Base-by-base conservation (phyloP, 2,797 vertebrate genomes). In the Molossus alvarezi region DNA sequence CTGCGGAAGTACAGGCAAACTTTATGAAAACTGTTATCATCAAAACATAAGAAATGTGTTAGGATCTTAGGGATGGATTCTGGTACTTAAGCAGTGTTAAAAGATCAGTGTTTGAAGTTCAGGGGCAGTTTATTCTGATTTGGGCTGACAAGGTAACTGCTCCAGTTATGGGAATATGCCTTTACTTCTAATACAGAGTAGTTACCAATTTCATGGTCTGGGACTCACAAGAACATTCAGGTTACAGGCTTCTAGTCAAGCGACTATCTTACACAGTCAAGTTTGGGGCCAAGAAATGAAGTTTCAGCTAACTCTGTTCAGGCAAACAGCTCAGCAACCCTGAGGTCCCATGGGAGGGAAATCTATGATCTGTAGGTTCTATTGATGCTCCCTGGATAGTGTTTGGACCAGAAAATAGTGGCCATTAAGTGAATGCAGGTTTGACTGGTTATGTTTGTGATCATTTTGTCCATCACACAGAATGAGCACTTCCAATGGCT, bases 261-360 rank as follows among this genome's bases (percentile, higher is more conserved):
- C 0, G 0, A 51, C 18, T 21, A 2, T 76, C 65, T 67, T 71
- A 17, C 0, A 53, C 4, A 10, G 9, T 91, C 65, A 23, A 13
- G 57, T 27, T 11, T 41, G 53, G 45, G 58, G 17, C 21, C 72
- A 85, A 45, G 41, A 76, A 79, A 76, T 75, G 45, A 82, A 62
- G 29, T 83, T 90, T 65, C 10, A 62, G 9, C 87, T 57, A 48
- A 6, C 88, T 64, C 12, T 73, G 18, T 53, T 75, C 21, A 62
- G 25, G 33, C 45, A 62, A 75, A 48, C 20, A 65, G 53, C 33
- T 71, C n/a, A 37, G 6, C 14, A 53, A 12, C 18, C 1, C 3
- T n/a, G 21, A 53, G 18, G 64, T 76, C 25, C 80, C 14, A 8
- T 21, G 9, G 57, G 15, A 58, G 20, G 58, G 51, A 94, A 29